phyloP scores from a whole-genome alignment of 2,888 invertebrate genomes.

The Coleophora deauratella region DNA sequence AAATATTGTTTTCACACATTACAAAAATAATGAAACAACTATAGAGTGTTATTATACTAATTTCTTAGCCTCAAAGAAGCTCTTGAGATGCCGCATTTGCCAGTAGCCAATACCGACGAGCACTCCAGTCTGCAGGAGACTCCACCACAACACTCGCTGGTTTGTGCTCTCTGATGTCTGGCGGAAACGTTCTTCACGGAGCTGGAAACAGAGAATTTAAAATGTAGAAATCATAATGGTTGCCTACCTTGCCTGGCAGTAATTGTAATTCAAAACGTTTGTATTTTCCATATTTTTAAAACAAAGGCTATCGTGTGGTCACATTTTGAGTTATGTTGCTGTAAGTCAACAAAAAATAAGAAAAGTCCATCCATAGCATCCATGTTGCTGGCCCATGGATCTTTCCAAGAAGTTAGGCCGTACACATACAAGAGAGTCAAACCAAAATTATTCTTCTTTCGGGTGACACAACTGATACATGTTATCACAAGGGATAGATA shows the following conservation, averaged over 20 bases:
- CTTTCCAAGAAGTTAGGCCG: no score
- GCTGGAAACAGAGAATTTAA: conserved; percentile 69
- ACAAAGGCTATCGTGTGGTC: conserved; percentile 1
- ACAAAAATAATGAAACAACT: no score
- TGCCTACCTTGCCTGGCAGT: no score
- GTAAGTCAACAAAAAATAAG: no score
- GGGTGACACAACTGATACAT: no score
- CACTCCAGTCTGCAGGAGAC: conserved; percentile 91
- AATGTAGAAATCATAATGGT: conserved; percentile 8
- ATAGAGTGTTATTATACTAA: conserved; percentile 78
- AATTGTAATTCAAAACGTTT: no score
- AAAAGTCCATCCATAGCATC: no score
- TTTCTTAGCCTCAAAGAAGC: conserved; percentile 99
- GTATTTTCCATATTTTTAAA: conserved; percentile 1
- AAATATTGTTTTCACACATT: background rate
- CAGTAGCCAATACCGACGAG: conserved; percentile 95
- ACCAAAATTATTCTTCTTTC: no score
- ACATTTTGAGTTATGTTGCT: no score
- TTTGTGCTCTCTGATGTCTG: conserved; percentile 99
- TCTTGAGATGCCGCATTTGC: conserved; percentile 99
- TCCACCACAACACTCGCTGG: conserved; percentile 97
- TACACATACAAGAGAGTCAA: no score
- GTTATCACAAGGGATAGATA: no score
- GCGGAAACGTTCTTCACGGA: conserved; percentile 97
- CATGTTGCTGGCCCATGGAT: no score